These are phyloP conservation scores for Tetrao urogallus DNA, from an alignment of 2,113 vertebrate genomes.

Conservation along the genomic window DNA sequence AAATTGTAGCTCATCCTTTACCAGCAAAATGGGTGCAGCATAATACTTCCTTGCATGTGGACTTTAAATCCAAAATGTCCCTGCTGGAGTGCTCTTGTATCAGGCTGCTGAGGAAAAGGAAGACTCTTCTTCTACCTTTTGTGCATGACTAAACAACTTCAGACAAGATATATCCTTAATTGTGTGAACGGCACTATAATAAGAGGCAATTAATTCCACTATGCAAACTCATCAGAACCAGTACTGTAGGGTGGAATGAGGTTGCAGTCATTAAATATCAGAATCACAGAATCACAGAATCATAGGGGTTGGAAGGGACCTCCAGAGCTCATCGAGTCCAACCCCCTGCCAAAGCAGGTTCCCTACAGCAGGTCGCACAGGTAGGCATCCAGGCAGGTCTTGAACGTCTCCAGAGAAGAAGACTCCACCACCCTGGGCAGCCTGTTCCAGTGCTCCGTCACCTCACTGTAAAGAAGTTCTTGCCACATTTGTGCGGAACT, in stretches of 20 bases:
- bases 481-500: too few relatives aligned
- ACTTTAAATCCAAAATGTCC: background rate
- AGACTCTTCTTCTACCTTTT: background rate
- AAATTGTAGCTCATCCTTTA: background rate
- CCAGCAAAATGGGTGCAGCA: accelerated
- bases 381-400: too few relatives aligned
- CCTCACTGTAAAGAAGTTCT: too few relatives aligned
- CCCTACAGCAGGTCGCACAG: too few relatives aligned
- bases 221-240: background rate
- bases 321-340: too few relatives aligned
- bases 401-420: too few relatives aligned
- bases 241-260: background rate
- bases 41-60: accelerated
- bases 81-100: too few relatives aligned
- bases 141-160: background rate
- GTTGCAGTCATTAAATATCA: background rate
- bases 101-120: background rate
- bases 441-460: too few relatives aligned
- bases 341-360: too few relatives aligned
- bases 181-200: background rate
- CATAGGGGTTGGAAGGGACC: too few relatives aligned
- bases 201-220: background rate
- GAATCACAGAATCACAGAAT: too few relatives aligned
- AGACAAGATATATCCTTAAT: accelerated
- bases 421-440: too few relatives aligned